Base-by-base conservation (phyloP, 2,888 invertebrate species). In the Clistopyga incitator region DNA sequence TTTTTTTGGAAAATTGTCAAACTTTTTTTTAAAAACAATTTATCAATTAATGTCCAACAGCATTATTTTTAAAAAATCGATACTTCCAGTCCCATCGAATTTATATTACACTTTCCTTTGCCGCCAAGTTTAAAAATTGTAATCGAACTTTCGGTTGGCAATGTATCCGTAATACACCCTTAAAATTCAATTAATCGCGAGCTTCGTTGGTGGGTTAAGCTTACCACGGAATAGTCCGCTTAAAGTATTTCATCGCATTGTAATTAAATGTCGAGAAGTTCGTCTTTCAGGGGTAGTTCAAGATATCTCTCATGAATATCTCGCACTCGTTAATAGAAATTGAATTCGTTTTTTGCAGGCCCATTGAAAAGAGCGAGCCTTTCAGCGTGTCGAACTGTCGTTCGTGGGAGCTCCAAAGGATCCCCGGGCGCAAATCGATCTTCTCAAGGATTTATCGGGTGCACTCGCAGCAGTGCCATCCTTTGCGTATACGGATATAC, bases 371-470 rank as follows among this genome's bases (percentile, higher is more conserved):
- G 61, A 59, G 34, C 29, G 59, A 34, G 15, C 59, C 77, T 47
- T 78, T 78, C 77, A 70, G 61, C 68, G 47, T 70, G 50, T 64
- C 75, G 75, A 23, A 34, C 75, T 59, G 34, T 61, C 47, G 47
- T 68, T 70, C 45, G 68, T 38, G 15, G n/a, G 47, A 42, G 38
- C 65, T 20, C 25, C 23, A 56, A 25, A 68, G 59, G 77, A 56
- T 56, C 29, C 56, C 61, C 50, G 34, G 47, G 68, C 47, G 47
- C 56, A 34, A 68, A 78, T 78, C 68, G 77, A 78, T 78, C 77
- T 76, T 76, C 15, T 50, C 34, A 15, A 68, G 77, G 77, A 78
- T 78, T 78, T 78, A 78, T 70, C 56, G 59, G 47, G 47, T 68
- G 77, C 77, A 77, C 65, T 67, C n/a, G n/a, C n/a, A 20, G 38